phyloP scores from a whole-genome alignment of 1,140 invertebrate species.

The Sipha flava region DNA sequence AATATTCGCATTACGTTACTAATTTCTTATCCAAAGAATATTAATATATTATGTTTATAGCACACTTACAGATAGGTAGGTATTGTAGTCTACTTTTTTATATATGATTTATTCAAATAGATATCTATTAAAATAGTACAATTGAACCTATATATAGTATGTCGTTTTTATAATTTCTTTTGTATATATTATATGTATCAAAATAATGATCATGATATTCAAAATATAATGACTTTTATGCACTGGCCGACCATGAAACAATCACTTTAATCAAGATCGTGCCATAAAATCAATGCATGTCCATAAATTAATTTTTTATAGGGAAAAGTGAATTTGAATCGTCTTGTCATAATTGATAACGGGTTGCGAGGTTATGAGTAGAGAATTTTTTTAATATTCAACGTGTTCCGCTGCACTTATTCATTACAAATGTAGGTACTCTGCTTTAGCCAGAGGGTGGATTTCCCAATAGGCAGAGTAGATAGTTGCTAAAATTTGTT shows the following conservation, averaged over 20 bases:
- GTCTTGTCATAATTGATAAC: neutral
- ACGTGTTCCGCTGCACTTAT: too few relatives aligned
- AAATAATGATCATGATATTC: neutral
- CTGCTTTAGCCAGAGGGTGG: too few relatives aligned
- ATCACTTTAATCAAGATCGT: constrained; percentile 9
- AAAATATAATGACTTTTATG: neutral
- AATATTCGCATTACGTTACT: too few relatives aligned
- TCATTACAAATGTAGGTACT: too few relatives aligned
- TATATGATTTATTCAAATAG: neutral
- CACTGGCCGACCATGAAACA: neutral
- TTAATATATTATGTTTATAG: too few relatives aligned
- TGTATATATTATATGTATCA: neutral
- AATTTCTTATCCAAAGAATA: too few relatives aligned
- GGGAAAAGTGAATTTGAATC: neutral
- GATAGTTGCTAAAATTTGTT: too few relatives aligned
- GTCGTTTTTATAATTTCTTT: neutral
- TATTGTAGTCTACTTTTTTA: neutral
- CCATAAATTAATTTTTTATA: constrained; percentile 12
- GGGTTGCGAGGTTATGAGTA: neutral
- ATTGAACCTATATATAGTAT: neutral
- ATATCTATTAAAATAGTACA: neutral
- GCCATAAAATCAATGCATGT: neutral
- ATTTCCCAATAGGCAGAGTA: too few relatives aligned
- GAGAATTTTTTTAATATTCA: neutral
- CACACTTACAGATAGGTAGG: too few relatives aligned